Evolutionary conservation across 2,797 vertebrate genomes (phyloP).

Genomic region (Tokudaia muenninki): DNA sequence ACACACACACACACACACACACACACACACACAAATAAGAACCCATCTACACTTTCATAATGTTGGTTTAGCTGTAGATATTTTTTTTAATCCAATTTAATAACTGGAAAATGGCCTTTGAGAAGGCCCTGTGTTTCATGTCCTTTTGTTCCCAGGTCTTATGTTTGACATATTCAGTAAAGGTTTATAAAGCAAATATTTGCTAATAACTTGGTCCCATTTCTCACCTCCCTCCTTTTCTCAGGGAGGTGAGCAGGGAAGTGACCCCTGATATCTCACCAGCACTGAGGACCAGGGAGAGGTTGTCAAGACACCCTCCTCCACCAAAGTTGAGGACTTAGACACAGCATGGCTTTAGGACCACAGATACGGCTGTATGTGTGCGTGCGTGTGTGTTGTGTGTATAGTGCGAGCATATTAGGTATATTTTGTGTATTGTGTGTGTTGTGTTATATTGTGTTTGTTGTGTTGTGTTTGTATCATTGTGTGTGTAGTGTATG

Average conservation of each 20-base stretch:
- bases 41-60: neutral
- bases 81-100: slow-evolving; percentile 3
- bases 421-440: too few relatives aligned
- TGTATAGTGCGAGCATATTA: neutral
- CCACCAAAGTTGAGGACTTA: neutral
- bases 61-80: neutral
- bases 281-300: neutral
- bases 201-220: neutral
- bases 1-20: neutral
- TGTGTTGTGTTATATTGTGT: neutral
- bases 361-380: neutral
- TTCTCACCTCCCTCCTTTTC: neutral
- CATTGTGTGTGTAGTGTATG: neutral
- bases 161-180: neutral
- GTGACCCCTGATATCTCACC: neutral
- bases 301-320: neutral
- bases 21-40: neutral
- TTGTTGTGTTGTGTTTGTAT: neutral
- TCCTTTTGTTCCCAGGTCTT: neutral
- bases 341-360: neutral
- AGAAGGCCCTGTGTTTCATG: neutral
- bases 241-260: neutral
- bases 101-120: neutral
- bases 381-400: neutral
- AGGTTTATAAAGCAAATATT: slow-evolving; percentile 19